These are phyloP conservation scores for Anticlea derivata DNA, from an alignment of 2,888 invertebrate species.

Conservation along the genomic window DNA sequence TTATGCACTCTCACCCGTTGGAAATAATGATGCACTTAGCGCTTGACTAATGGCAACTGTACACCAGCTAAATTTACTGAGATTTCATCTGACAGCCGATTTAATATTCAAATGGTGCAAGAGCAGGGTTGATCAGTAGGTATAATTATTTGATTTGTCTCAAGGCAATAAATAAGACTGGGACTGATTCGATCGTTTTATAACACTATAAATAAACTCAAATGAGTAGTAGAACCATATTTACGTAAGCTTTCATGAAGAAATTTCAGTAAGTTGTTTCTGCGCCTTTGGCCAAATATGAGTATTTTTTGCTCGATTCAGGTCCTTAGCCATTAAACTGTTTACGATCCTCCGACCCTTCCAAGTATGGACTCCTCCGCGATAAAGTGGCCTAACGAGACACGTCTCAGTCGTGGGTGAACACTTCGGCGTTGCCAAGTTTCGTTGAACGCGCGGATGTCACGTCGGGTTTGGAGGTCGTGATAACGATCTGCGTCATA, in stretches of 20 bases:
- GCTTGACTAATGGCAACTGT: conserved; percentile 35
- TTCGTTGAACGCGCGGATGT: conserved; percentile 61
- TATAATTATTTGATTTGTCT: conserved; percentile 26
- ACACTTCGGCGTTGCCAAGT: conserved; percentile 54
- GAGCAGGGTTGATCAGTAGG: conserved; percentile 2
- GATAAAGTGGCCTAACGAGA: conserved; percentile 62
- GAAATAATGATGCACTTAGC: conserved; percentile 39
- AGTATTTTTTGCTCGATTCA: conserved; percentile 49
- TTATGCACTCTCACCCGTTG: conserved; percentile 45
- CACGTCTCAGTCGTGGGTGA: conserved; percentile 72
- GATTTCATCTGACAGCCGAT: conserved; percentile 28
- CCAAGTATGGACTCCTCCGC: conserved; percentile 59
- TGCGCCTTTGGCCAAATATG: conserved; percentile 37
- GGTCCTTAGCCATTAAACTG: conserved; percentile 53
- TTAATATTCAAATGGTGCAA: conserved; percentile 6
- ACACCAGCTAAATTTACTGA: conserved; percentile 24
- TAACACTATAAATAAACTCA: conserved; percentile 21
- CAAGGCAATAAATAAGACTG: conserved; percentile 20
- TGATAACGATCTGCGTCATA: conserved; percentile 58
- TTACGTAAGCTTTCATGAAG: conserved; percentile 22
- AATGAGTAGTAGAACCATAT: conserved; percentile 27
- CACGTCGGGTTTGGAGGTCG: conserved; percentile 56
- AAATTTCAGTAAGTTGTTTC: conserved; percentile 18
- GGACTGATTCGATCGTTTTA: conserved; percentile 29
- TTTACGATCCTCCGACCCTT: conserved; percentile 50